Evolutionary conservation across 2,888 invertebrate genomes (phyloP), one percentile per base, ranked within the genome.

Genomic region (Cremastinae sp.): DNA sequence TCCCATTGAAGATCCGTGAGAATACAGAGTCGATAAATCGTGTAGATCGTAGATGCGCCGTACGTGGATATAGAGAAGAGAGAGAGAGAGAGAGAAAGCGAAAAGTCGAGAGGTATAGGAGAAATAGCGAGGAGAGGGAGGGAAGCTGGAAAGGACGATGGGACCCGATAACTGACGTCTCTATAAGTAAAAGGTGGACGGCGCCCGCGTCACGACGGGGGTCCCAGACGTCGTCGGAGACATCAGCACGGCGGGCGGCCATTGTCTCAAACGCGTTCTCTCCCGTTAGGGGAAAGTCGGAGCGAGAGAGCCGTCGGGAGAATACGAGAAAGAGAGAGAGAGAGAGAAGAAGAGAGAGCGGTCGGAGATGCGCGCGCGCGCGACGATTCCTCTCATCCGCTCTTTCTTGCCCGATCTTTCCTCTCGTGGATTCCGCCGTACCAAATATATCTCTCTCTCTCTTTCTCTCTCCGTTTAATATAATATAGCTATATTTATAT

Each of bases 141-240:
- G 69, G 79, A 81, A 80, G 81, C 79, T 80, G 77, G 82, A 84
- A 74, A 74, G 73, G 47, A 85, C 82, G 86, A 84, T 84, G 85
- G 83, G 81, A 83, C 82, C 76, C 83, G 85, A 85, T 86, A 85
- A 86, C 86, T 86, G 86, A 86, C 86, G 84, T 86, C 86, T 86
- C 86, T 86, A 86, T 86, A 86, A 84, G 83, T 84, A 83, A 84
- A 84, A 86, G 81, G 82, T 80, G 80, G 81, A 81, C 80, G 82
- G 84, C 83, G 83, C 80, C 84, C 81, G 80, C 84, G 80, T 82
- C 82, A 64, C 86, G 76, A 81, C 86, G 87, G 88, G 88, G 87
- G 87, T 84, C 85, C 81, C 86, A 87, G 88, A 88, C 88, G 87
- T 88, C 86, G 88, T 82, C 83, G 86, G 86, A 87, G 87, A 87